Evolutionary conservation across 2,888 invertebrate species (phyloP).

Genomic region (Actias luna): DNA sequence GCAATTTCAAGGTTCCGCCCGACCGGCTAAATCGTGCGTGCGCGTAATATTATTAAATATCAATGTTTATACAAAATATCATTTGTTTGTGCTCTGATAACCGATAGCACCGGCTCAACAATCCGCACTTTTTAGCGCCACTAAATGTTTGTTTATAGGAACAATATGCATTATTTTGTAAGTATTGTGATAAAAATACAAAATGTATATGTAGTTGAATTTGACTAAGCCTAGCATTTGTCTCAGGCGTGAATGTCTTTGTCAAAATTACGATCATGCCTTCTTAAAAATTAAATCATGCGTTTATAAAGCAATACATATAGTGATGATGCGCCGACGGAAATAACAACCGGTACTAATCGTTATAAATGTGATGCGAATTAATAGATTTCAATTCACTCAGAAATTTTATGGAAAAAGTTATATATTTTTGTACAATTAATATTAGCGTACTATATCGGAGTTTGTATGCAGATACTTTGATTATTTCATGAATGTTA

Average conservation of each 20-base stretch:
- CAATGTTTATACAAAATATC: constrained; percentile 35
- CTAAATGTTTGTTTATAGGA: not conserved
- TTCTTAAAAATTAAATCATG: too few species aligned
- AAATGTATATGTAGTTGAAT: too few species aligned
- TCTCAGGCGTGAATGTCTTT: too few species aligned
- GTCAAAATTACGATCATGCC: too few species aligned
- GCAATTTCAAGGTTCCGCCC: constrained; percentile 59
- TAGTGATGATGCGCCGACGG: constrained; percentile 5
- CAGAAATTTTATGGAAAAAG: not conserved
- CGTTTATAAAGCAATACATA: too few species aligned
- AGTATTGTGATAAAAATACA: too few species aligned
- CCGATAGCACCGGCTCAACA: constrained; percentile 38
- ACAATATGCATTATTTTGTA: too few species aligned
- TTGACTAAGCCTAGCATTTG: too few species aligned
- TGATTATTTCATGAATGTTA: not conserved
- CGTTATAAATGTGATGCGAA: constrained; percentile 1
- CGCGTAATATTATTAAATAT: constrained; percentile 43
- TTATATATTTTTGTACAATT: not conserved
- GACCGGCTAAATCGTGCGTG: constrained; percentile 42
- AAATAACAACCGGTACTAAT: constrained; percentile 1
- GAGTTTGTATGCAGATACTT: too few species aligned
- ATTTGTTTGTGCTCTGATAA: constrained; percentile 56
- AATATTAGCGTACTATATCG: too few species aligned
- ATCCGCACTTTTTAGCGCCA: not conserved
- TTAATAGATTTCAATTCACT: not conserved